Base-by-base conservation (phyloP, 2,797 vertebrate species). In the Ammospiza maritima region DNA sequence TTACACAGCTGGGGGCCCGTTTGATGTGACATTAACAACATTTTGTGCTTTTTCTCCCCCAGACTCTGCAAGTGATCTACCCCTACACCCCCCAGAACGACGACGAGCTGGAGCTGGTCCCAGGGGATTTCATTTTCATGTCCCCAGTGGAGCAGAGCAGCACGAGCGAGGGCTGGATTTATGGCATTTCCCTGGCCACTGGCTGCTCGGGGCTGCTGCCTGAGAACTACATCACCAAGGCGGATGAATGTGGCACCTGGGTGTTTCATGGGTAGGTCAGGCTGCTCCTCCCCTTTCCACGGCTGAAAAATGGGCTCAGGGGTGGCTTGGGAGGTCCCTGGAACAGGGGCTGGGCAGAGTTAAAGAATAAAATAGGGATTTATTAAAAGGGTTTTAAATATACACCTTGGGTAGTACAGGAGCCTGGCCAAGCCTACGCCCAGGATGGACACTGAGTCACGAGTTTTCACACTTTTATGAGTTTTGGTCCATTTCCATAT, bases 1-100 rank as follows among this genome's bases (percentile, higher is more conserved):
- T 25, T 16, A 34, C 22, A 14, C 15, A 8, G 10, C 56, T 5
- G 10, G 22, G 56, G 16, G 15, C 16, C 56, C 1, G 7, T 58
- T 58, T 58, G 56, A 17, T 17, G 56, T 17, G n/a, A 36, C 16
- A 12, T 36, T 25, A 58, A 58, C 56, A 34, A 17, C n/a, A 58
- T 36, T 64, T 17, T 51, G 30, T 70, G 72, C 53, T 78, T 78
- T 86, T 84, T 40, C 80, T 86, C 64, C 79, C 66, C 30, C 90
- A 99, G 99, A 99, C 99, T 2, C 98, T 99, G 85, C 99, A 99
- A 71, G 99, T 99, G 88, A 99, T 99, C 98, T 99, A 99, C 97
- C 99, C 99, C 21, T 99, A 99, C 93, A 92, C 94, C 62, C 99
- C 99, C 6, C 99, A 99, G 98, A 99, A 99, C 1, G 99, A 99